Base-by-base conservation (phyloP, 2,797 vertebrate genomes). In the Gallirallus australis region DNA sequence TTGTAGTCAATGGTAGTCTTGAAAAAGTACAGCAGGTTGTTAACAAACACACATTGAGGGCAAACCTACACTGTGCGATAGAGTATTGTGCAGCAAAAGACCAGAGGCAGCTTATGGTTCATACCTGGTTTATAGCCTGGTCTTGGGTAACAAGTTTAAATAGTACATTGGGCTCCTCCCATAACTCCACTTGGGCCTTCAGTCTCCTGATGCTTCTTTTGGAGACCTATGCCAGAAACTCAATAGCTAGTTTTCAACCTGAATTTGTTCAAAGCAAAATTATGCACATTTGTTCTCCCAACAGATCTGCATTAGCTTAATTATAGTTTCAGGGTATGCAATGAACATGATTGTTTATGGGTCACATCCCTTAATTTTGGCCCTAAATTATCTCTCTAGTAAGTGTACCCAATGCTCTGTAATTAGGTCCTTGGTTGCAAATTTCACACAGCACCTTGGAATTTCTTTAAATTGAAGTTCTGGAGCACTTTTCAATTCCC, bases 231-330 rank as follows among this genome's bases (percentile, higher is more conserved):
- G 86, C 66, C 86, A 82, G 48, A 79, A 68, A 69, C 63, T 63
- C 84, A 82, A 35, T 21, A 79, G 73, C n/a, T 57, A 37, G 13
- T 69, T 93, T 88, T 63, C 86, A 79, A 82, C 35, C 63, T 85
- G 84, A 91, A 69, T 92, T 79, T 56, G 77, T 72, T 82, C 75
- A 79, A 59, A 52, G 30, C 82, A 82, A 91, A 84, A 89, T 70
- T n/a, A 56, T 11, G 35, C 48, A 45, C 12, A 10, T 73, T 93
- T 95, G 19, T 73, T 87, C 78, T 94, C 42, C 64, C 35, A 92
- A 19, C 27, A 85, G 68, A 73, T 63, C 75, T 82, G 33, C 42
- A 39, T 77, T 63, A 77, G 42, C 15, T 70, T 86, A 79, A 92
- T 85, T 92, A 87, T 12, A 52, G 56, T 92, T 94, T 72, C 2